These are phyloP conservation scores for Megaceryle torquata DNA, from an alignment of 2,113 vertebrate genomes.

Conservation along the genomic window DNA sequence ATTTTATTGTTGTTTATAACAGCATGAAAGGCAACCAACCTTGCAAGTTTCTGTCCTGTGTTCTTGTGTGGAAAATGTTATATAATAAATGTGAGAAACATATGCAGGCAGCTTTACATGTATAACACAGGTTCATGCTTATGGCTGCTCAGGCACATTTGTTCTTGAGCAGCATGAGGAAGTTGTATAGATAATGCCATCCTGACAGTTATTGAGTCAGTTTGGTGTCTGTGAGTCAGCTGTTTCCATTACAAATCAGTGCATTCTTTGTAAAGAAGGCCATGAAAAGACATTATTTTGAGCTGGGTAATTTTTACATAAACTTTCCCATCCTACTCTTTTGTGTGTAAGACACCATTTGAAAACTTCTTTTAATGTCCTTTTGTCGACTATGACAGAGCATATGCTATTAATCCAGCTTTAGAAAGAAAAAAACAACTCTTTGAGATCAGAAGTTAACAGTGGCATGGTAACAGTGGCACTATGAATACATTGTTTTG, in stretches of 20 bases:
- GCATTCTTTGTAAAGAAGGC: background rate
- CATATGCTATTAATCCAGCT: background rate
- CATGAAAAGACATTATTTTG: background rate
- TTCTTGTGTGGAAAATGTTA: background rate
- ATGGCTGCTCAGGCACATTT: background rate
- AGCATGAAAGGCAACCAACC: background rate
- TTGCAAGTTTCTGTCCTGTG: background rate
- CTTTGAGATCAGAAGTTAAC: background rate
- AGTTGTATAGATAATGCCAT: background rate
- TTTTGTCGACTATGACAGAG: background rate
- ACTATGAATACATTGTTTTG: background rate
- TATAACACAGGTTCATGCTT: background rate
- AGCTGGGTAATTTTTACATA: background rate
- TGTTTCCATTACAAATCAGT: background rate
- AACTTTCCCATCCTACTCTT: background rate
- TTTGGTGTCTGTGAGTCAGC: conserved; percentile 3
- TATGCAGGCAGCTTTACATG: background rate
- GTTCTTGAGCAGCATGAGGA: background rate
- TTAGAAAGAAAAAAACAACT: background rate
- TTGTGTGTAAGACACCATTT: background rate
- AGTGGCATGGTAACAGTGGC: background rate
- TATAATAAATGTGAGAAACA: background rate
- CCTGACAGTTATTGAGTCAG: background rate
- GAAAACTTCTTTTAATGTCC: background rate
- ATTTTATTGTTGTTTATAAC: background rate